Evolutionary conservation across 2,888 invertebrate genomes (phyloP).

Genomic region (Scaptomyza caliginosa): DNA sequence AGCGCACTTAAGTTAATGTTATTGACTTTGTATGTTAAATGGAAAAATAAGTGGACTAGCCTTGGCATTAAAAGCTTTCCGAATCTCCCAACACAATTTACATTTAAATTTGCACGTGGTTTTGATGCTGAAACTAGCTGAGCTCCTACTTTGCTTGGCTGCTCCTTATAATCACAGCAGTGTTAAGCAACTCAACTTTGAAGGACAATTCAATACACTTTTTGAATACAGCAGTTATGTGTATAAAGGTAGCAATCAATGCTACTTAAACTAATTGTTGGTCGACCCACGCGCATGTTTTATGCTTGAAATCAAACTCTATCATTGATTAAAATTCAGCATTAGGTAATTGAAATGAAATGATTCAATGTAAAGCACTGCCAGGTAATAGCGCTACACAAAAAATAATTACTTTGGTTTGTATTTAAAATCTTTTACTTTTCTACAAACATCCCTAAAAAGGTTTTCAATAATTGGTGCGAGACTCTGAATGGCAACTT

Average conservation of each 20-base stretch:
- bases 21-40: constrained; percentile 53
- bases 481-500: constrained; percentile 3
- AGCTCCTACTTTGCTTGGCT: background rate
- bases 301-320: background rate
- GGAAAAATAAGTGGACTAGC: constrained; percentile 26
- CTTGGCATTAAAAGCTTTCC: constrained; percentile 41
- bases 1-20: constrained; percentile 53
- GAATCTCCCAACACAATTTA: constrained; percentile 14
- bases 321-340: background rate
- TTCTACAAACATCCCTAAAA: background rate
- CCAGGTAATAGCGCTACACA: background rate
- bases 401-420: constrained; percentile 23
- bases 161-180: background rate
- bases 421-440: constrained; percentile 21
- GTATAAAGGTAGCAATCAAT: background rate
- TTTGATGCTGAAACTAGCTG: background rate
- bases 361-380: too few species aligned
- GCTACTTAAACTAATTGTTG: background rate
- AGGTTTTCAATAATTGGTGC: constrained; percentile 5
- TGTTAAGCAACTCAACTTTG: background rate
- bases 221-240: background rate
- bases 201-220: background rate
- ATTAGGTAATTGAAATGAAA: background rate
- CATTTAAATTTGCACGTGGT: constrained; percentile 43
- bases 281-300: background rate